These are phyloP conservation scores for Plumapathes pennacea DNA, from an alignment of 92 coral and sea anemone genomes.

Conservation along the genomic window DNA sequence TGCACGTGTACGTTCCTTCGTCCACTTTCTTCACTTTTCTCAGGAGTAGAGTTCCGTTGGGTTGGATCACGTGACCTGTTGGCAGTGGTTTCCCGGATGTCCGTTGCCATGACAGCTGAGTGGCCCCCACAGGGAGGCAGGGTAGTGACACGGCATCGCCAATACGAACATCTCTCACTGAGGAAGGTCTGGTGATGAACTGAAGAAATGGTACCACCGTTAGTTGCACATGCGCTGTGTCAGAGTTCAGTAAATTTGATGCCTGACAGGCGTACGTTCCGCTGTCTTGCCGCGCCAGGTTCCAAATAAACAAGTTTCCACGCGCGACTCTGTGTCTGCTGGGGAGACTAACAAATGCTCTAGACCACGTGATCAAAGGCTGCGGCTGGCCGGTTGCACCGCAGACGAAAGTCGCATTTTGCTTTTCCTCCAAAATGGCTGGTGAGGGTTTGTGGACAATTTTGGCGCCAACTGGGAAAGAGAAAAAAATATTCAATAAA, in stretches of 20 bases:
- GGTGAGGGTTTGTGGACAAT: slow-evolving; percentile 2
- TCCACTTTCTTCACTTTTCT: not conserved
- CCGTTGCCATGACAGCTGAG: not conserved
- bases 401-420: slow-evolving; percentile 7
- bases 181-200: slow-evolving; percentile 10
- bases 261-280: slow-evolving; percentile 21
- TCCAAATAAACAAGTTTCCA: slow-evolving; percentile 8
- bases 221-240: not conserved
- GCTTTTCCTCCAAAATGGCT: slow-evolving; percentile 17
- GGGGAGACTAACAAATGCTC: not conserved
- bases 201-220: slow-evolving; percentile 5
- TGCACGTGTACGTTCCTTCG: slow-evolving; percentile 14
- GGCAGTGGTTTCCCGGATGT: not conserved
- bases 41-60: slow-evolving; percentile 29
- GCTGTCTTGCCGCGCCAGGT: not conserved
- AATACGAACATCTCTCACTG: not conserved
- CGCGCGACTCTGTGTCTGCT: not conserved
- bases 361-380: slow-evolving; percentile 9
- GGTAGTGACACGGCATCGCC: not conserved
- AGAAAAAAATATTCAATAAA: not conserved
- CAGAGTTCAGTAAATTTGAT: slow-evolving; percentile 10
- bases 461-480: slow-evolving; percentile 8
- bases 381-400: slow-evolving; percentile 12
- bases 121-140: slow-evolving; percentile 1
- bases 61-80: not conserved